Evolutionary conservation across 2,888 invertebrate species (phyloP), one percentile per base, ranked within the genome.

Genomic region (Eurois occulta): DNA sequence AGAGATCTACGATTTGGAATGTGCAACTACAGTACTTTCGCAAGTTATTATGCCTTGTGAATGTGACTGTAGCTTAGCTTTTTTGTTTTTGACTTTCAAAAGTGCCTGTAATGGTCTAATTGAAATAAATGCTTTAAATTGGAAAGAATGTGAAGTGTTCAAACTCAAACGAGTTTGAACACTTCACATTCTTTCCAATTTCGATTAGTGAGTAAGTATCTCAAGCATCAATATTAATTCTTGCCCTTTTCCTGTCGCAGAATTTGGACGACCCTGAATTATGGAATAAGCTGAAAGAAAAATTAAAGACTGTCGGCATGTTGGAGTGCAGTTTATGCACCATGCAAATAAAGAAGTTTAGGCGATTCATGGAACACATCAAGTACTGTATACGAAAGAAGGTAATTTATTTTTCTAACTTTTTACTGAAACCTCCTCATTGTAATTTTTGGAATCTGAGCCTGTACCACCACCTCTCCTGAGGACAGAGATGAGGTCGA

Each of bases 251-350:
- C 18, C 43, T 78, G 24, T 90, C 91, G 48, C 89, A 94, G 94
- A 87, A 93, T 75, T 80, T 92, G 11, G 80, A 91, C 64, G 83
- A 92, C 74, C 86, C 85, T 66, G 77, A 81, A 46, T 87, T 94
- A 77, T 32, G 87, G 52, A 77, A 81, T 65, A 91, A 90, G 66
- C 77, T 94, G 70, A 86, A 83, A 62, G 60, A 86, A 70, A 91
- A 81, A 75, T 78, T 93, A 41, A 87, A 89, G 67, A 60, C 66
- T 35, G 52, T 65, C 24, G 89, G 90, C 28, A 68, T 78, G 43
- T 82, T 93, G 43, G 89, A 85, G 80, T 94, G 94, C 83, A 85
- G 90, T 71, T 87, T 92, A 86, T 94, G 94, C 80, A 73, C 81
- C 73, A 77, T 71, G 71, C 86, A 90, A 86, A 81, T 86, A 11